A percentile compares a stretch with the other conserved stretches of the same genome.
Evolutionary conservation across 2,888 invertebrate species (phyloP).

Genomic region (Orchestes rusci): DNA sequence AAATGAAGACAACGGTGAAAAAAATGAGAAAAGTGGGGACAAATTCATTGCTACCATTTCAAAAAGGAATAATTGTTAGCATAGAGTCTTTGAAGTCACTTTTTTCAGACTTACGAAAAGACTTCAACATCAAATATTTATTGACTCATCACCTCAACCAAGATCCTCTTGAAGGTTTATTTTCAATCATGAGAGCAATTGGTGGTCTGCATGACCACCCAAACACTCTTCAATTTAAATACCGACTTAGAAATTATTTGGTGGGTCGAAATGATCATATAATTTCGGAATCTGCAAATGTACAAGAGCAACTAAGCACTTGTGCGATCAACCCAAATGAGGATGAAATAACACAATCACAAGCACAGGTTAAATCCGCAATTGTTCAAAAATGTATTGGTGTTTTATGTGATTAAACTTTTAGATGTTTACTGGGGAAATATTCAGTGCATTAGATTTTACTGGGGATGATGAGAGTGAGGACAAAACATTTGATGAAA

Average conservation of each 20-base stretch:
- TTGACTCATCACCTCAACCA: conserved; percentile 5
- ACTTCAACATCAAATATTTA: conserved; percentile 7
- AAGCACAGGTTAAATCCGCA: too few relatives aligned
- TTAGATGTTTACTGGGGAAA: conserved; percentile 2
- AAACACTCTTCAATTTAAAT: conserved; percentile 25
- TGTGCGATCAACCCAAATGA: neutral
- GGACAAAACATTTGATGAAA: neutral
- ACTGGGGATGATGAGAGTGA: neutral
- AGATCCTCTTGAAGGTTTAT: conserved; percentile 4
- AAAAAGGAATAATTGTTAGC: conserved; percentile 5
- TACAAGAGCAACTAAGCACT: too few relatives aligned
- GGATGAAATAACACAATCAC: too few relatives aligned
- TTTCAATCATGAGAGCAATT: neutral
- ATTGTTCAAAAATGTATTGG: too few relatives aligned
- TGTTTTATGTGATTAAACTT: too few relatives aligned
- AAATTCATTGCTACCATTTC: conserved; percentile 11
- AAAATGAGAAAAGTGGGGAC: neutral
- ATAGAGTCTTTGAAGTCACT: conserved; percentile 1
- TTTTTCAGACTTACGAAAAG: neutral
- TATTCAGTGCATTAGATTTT: conserved; percentile 2
- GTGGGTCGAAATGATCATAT: conserved; percentile 24
- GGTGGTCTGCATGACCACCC: conserved; percentile 23
- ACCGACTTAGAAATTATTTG: conserved; percentile 17
- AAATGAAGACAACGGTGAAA: neutral
- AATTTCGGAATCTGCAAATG: conserved; percentile 21